Conservation (phyloP, 2,888 invertebrate species). For the Drosophila emarginata region DNA sequence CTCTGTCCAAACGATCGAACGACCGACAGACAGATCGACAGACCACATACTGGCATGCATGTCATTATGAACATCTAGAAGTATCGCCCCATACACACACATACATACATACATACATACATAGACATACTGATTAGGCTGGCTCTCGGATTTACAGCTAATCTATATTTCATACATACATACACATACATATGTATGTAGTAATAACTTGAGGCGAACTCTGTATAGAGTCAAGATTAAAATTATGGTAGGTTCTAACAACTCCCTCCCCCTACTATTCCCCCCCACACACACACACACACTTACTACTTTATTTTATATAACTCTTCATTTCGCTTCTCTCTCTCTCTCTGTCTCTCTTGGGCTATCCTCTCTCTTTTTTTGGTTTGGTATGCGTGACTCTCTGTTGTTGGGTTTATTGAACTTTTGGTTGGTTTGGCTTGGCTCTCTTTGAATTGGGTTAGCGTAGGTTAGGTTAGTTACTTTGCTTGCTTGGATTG, state of each 20-base stretch:
- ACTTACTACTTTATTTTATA: background rate
- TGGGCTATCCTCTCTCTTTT: background rate
- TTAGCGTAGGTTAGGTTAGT: conserved; percentile 75
- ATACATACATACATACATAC: no score
- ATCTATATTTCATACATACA: conserved; percentile 76
- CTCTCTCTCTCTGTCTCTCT: background rate
- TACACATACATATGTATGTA: no score
- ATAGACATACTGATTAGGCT: conserved; percentile 64
- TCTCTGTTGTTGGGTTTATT: conserved; percentile 57
- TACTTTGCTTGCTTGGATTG: conserved; percentile 42
- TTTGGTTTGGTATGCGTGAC: background rate
- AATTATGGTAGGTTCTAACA: conserved; percentile 6
- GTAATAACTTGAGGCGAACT: conserved; percentile 39
- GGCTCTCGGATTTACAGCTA: conserved; percentile 67
- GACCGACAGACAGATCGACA: background rate
- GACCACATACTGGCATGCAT: conserved; percentile 3
- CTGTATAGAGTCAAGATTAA: background rate
- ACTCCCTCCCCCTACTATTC: background rate
- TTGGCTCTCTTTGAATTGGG: conserved; percentile 65
- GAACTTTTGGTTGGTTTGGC: conserved; percentile 59
- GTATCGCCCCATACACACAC: conserved; percentile 3
- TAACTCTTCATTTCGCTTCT: background rate
- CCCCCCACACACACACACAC: background rate
- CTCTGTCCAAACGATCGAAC: background rate
- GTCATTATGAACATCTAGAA: conserved; percentile 17